These are phyloP conservation scores for Drosophila mojavensis DNA, from an alignment of 1,140 invertebrate species.

Conservation along the genomic window DNA sequence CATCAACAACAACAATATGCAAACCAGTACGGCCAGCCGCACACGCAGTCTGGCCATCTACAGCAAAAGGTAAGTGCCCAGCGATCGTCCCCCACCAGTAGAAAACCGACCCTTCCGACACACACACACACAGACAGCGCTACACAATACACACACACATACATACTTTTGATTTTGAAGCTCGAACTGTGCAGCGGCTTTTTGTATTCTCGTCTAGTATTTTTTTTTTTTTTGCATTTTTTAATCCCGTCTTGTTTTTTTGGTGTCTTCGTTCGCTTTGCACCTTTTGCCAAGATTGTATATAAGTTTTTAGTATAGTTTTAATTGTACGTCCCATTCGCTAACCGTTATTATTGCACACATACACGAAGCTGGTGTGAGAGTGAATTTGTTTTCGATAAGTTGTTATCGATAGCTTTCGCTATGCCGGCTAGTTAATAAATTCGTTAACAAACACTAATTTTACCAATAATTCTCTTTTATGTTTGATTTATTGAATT, in stretches of 20 bases:
- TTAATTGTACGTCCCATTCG: slow-evolving; percentile 5
- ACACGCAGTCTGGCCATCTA: slow-evolving; percentile 80
- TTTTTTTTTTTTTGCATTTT: slow-evolving; percentile 41
- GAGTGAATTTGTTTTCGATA: slow-evolving; percentile 16
- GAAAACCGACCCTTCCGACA: neutral
- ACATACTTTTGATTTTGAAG: slow-evolving; percentile 43
- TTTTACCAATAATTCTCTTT: slow-evolving; percentile 18
- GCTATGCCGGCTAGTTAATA: neutral
- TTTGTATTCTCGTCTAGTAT: slow-evolving; percentile 36
- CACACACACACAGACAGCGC: slow-evolving; percentile 22
- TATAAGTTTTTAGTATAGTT: slow-evolving; percentile 33
- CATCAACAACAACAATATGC: slow-evolving; percentile 47
- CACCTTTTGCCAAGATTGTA: slow-evolving; percentile 47
- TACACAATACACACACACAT: slow-evolving; percentile 15
- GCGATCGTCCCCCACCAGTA: slow-evolving; percentile 9
- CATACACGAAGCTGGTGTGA: neutral
- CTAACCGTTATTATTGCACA: slow-evolving; percentile 39
- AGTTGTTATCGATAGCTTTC: slow-evolving; percentile 3
- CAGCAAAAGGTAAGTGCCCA: slow-evolving; percentile 80
- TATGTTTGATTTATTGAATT: slow-evolving; percentile 21
- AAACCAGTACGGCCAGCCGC: slow-evolving; percentile 63
- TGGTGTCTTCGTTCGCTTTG: slow-evolving; percentile 20
- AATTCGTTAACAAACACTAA: slow-evolving; percentile 29
- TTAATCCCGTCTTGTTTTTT: neutral
- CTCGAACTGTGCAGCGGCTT: slow-evolving; percentile 37